Base-by-base conservation (phyloP, 2,888 invertebrate species). In the Smittia sp. region DNA sequence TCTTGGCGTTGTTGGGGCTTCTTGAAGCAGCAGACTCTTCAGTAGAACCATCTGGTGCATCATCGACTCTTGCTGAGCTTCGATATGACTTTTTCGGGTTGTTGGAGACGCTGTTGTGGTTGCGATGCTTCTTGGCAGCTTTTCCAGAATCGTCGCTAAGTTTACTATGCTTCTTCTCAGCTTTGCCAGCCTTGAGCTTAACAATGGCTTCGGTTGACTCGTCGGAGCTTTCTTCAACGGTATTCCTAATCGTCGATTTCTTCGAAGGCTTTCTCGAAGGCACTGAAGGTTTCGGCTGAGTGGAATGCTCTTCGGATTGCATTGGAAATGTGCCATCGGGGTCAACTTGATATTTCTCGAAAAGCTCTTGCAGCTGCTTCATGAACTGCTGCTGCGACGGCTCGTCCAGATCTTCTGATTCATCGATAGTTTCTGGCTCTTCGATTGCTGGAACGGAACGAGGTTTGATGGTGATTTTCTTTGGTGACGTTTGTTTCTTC, bases 271-370 rank as follows among this genome's bases (percentile, higher is more conserved):
- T 69, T 69, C 15, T 25, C 54, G 15, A 1, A 69, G 69, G n/a
- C 69, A 69, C 20, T 52, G 69, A 52, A 69, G 69, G 1, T 39
- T 46, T 52, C 22, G 52, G 27, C 20, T 69, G 27, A 69, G 9
- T 18, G 69, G 41, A 18, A 69, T 20, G 11, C 11, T 54, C 39
- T 20, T n/a, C 24, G 11, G 9, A 9, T 54, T 9, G 54, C 69
- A 69, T 20, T 54, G 69, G 69, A 69, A 69, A 69, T 69, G 69
- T 54, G 15, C 52, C 69, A 13, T 69, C 69, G 9, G 32, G 15
- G 18, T 52, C 54, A 1, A 54, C 1, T 18, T 58, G 58, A 58
- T 58, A 58, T 58, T 18, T 69, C 1, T 54, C 52, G 54, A 69
- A 69, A 18, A 69, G 52, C 15, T 69, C 22, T 24, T 54, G 15